Evolutionary conservation across 2,113 vertebrate species (phyloP), one percentile per base, ranked within the genome.

Genomic region (Acinonyx jubatus): DNA sequence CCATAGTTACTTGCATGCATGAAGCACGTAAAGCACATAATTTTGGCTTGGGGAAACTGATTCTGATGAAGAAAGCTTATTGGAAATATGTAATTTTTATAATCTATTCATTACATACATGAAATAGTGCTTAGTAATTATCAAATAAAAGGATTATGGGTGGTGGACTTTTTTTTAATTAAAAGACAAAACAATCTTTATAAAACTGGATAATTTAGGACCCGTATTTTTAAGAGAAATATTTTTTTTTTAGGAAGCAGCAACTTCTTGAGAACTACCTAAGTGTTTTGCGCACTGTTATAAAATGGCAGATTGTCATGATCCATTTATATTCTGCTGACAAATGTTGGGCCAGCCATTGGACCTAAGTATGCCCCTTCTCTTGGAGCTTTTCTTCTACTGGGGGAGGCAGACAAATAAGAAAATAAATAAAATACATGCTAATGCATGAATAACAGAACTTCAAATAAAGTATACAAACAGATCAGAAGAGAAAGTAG

Each of bases 351-450:
- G 57, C 16, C 66, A 94, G 66, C 48, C n/a, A 93, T 0, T 89
- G 2, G 31, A 82, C 45, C 68, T 5, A 68, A 45, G 27, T 25
- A 94, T 50, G 29, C 4, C 4, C 45, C 36, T 81, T 73, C 38
- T 12, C 31, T 88, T 7, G n/a, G 9, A 88, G 76, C 7, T 36
- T 89, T 87, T 92, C 71, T 52, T 91, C 79, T 38, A 61, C 25
- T 7, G 3, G 4, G 18, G 7, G n/a, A 94, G n/a, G 29, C 1
- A 90, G 52, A 81, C 18, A 80, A 74, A 93, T 66, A 66, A 76
- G 45, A 95, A 96, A 93, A 91, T 41, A 89, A 86, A 91, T 66
- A 69, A 93, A 94, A 82, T 63, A 69, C 23, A 81, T 91, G 80
- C 57, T 66, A 95, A 57, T 69, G 25, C 57, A 83, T 79, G 33